These are phyloP conservation scores for Drosophila subsilvestris DNA, from an alignment of 2,888 invertebrate species.

Conservation along the genomic window DNA sequence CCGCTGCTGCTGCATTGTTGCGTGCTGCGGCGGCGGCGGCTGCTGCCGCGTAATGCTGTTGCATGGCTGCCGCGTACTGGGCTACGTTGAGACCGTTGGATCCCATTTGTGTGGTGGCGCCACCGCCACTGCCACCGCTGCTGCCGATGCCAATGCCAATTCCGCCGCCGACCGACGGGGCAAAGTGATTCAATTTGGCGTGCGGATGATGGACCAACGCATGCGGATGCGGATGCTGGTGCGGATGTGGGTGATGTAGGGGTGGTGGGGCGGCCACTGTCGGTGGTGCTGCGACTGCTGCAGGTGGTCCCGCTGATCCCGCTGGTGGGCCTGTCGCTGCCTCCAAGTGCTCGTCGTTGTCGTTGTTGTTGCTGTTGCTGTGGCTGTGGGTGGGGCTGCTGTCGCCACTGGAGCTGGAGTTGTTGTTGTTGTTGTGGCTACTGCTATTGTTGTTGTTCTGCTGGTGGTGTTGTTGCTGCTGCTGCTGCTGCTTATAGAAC, in stretches of 20 bases:
- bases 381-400: conserved; percentile 48
- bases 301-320: conserved; percentile 3
- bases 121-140: conserved; percentile 50
- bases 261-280: conserved; percentile 22
- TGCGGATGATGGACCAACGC: conserved; percentile 61
- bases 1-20: conserved; percentile 72
- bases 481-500: conserved; percentile 80
- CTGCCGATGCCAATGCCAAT: background rate
- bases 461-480: conserved; percentile 47
- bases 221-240: conserved; percentile 52
- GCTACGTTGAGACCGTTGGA: conserved; percentile 81
- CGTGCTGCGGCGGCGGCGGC: conserved; percentile 77
- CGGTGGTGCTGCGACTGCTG: conserved; percentile 37
- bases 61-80: conserved; percentile 82
- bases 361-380: conserved; percentile 35
- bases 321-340: conserved; percentile 2
- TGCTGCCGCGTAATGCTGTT: conserved; percentile 81
- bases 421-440: conserved; percentile 44
- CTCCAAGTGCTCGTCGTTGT: conserved; percentile 31
- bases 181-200: conserved; percentile 56
- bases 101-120: conserved; percentile 68
- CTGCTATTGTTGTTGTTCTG: conserved; percentile 57
- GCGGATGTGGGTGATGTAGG: conserved; percentile 50
- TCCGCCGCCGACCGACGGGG: background rate
- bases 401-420: conserved; percentile 44